Base-by-base conservation (phyloP, 2,888 invertebrate species). In the Rhodophaea formosa region DNA sequence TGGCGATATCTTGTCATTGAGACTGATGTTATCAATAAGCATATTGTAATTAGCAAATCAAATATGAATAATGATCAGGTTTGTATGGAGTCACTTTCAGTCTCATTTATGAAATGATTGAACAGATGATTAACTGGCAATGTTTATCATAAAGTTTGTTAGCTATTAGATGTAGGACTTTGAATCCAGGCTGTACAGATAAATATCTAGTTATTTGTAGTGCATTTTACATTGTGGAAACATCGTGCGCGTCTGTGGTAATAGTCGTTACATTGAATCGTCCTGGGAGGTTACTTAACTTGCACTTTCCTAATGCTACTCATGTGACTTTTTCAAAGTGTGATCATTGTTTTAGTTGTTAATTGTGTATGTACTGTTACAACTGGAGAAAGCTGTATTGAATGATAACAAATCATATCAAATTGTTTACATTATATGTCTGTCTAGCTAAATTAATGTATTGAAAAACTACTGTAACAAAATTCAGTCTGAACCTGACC, bases 141-240 rank as follows among this genome's bases (percentile, higher is more conserved):
- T 77, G 79, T 83, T 82, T 80, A 82, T 72, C 76, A 79, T 81
- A 82, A 82, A 82, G 70, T 84, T 86, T 84, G 77, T 84, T 88
- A 88, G 89, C 87, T 82, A 80, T 82, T 88, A 90, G 88, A 80
- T 66, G 82, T 90, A 90, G 90, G 80, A 81, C 74, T 86, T 88
- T 87, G 77, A 88, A 88, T 86, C 75, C 86, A 81, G 82, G 86
- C 88, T 90, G 88, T 90, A 89, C 86, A 90, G 87, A 88, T 80
- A 77, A 80, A 78, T 82, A 84, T 81, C 77, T 87, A 88, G 85
- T 83, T 84, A 87, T 82, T 86, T 74, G 86, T 89, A 90, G 90
- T 87, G 84, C 86, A 88, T 86, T 89, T 87, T 87, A 85, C 86
- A 88, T 88, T 81, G 78, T 86, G 84, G 75, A 71, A 67, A 79